A percentile compares a stretch with the other conserved stretches of the same genome.
phyloP scores from a whole-genome alignment of 1,140 invertebrate species.

The Adoxophyes honmai region DNA sequence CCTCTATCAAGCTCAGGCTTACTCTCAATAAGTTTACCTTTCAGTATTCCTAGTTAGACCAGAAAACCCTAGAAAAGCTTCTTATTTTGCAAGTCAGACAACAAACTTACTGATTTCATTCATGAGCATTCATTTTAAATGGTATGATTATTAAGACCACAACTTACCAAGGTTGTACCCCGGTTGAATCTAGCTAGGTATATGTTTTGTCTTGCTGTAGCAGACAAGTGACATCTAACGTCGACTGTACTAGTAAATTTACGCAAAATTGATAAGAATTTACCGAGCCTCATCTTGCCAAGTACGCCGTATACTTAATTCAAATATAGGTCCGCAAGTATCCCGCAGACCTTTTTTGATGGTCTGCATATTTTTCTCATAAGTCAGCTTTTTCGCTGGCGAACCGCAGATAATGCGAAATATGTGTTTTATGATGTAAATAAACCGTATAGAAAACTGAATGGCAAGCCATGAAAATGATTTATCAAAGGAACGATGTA shows the following conservation, averaged over 20 bases:
- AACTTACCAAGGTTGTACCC: no score
- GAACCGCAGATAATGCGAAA: constrained; percentile 31
- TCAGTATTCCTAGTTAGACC: no score
- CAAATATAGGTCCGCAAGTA: background rate
- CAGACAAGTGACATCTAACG: no score
- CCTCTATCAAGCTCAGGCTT: no score
- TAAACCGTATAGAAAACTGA: constrained; percentile 22
- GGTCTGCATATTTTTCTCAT: constrained; percentile 40
- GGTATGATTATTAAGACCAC: no score
- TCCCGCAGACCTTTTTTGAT: constrained; percentile 1
- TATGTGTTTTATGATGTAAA: constrained; percentile 44
- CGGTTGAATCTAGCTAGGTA: no score
- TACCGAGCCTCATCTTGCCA: background rate
- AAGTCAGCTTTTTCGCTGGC: constrained; percentile 38
- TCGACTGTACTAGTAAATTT: background rate
- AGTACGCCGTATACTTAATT: background rate
- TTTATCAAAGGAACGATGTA: background rate
- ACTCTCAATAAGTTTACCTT: no score
- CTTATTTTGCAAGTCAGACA: no score
- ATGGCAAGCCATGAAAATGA: constrained; percentile 6
- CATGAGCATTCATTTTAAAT: no score
- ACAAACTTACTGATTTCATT: no score
- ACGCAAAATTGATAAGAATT: constrained; percentile 1
- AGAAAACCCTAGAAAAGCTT: no score
- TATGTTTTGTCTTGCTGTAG: no score